phyloP scores from a whole-genome alignment of 2,888 invertebrate species.

The Dusona sp. region DNA sequence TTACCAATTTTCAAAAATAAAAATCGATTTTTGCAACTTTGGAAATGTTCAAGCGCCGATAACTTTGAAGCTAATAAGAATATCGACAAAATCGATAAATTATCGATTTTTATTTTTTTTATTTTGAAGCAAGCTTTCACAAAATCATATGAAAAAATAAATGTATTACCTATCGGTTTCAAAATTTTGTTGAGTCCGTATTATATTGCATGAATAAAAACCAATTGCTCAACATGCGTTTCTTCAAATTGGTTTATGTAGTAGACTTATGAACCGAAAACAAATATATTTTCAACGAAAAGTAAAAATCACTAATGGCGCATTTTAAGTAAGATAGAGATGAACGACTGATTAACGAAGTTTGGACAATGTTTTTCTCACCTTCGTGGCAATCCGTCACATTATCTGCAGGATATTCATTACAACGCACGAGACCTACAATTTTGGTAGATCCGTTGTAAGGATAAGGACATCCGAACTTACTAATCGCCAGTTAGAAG shows the following conservation, averaged over 20 bases:
- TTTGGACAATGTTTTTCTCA: conserved; percentile 22
- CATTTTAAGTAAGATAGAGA: conserved; percentile 10
- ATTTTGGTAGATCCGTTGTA: conserved; percentile 52
- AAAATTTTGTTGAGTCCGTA: too few species aligned
- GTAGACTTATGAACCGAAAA: background rate
- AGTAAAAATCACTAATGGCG: background rate
- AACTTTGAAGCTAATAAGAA: too few species aligned
- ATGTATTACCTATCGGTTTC: too few species aligned
- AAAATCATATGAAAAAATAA: too few species aligned
- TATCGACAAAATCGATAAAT: too few species aligned
- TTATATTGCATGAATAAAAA: background rate
- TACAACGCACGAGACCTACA: conserved; percentile 23
- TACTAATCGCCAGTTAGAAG: conserved; percentile 76
- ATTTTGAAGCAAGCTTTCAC: too few species aligned
- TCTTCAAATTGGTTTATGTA: background rate
- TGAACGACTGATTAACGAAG: conserved; percentile 24
- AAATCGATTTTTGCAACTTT: too few species aligned
- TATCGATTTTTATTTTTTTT: too few species aligned
- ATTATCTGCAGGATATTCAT: conserved; percentile 31
- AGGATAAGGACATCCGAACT: conserved; percentile 63
- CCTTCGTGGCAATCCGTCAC: conserved; percentile 35
- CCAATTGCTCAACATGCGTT: background rate
- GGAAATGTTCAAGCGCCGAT: too few species aligned
- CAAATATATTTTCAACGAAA: background rate
- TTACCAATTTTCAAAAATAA: too few species aligned